Base-by-base conservation (phyloP, 2,113 vertebrate species). In the Oryzias woworae region DNA sequence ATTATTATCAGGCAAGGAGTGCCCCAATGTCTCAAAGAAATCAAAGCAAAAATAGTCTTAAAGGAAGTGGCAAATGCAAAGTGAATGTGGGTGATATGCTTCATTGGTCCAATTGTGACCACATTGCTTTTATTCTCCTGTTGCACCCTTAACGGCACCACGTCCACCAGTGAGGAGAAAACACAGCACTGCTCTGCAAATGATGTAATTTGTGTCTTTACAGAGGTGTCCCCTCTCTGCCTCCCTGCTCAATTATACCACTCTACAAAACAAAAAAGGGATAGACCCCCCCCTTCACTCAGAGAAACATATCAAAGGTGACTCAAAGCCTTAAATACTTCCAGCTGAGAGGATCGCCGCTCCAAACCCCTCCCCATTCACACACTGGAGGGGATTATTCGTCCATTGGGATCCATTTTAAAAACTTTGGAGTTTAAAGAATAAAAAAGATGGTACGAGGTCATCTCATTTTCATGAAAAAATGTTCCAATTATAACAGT, bases 1-100 rank as follows among this genome's bases (percentile, higher is more conserved):
- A 89, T 92, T 92, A 92, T 93, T 89, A 88, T 76, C 62, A 61
- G 85, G 70, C 65, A 71, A 85, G 89, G 81, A 86, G 82, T 68
- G 78, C 80, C 61, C 80, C 84, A 42, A 79, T 24, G 85, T 78
- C 73, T 84, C 77, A 88, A 87, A 91, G 87, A 87, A 87, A 86
- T 81, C 77, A 85, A 84, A 91, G 87, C 76, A 80, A 85, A 83
- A 69, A 76, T 84, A 86, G 72, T 89, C 83, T 67, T 69, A 87
- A 78, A 87, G 79, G 80, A 89, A 84, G 82, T 86, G 78, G 81
- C 80, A 52, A 85, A 86, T 81, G 73, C 82, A 73, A 75, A 82
- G 77, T 85, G 86, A 90, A 88, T 77, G 82, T 69, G 20, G 20
- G 65, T 81, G 85, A 83, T 82, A 87, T 85, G 88, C 86, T 89